Conservation (phyloP, 2,888 invertebrate genomes). For the Lypha dubia region DNA sequence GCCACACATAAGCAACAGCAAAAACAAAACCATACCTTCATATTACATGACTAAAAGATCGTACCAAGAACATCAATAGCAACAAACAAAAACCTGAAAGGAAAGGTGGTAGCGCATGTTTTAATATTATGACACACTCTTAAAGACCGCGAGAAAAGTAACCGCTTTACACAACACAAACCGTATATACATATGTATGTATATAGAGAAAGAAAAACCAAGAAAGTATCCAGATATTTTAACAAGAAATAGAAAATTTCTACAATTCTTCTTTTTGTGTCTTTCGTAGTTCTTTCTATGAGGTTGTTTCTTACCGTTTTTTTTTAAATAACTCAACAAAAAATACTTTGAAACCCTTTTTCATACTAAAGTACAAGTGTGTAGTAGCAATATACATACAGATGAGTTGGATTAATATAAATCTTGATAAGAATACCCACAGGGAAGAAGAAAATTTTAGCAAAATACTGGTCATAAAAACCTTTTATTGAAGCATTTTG, state of each 20-base stretch:
- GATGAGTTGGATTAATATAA: slow-evolving; percentile 38
- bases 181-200: too few relatives aligned
- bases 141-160: slow-evolving; percentile 47
- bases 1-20: slow-evolving; percentile 49
- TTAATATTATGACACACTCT: slow-evolving; percentile 61
- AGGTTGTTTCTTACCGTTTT: not conserved
- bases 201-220: slow-evolving; percentile 31
- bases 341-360: slow-evolving; percentile 60
- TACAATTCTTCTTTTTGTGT: slow-evolving; percentile 12
- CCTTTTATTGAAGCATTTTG: too few relatives aligned
- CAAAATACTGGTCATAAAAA: too few relatives aligned
- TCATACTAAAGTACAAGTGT: slow-evolving; percentile 11
- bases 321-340: slow-evolving; percentile 47
- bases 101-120: slow-evolving; percentile 66
- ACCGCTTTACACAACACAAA: slow-evolving; percentile 27
- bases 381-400: not conserved
- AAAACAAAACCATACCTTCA: too few relatives aligned
- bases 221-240: slow-evolving; percentile 13
- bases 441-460: slow-evolving; percentile 30
- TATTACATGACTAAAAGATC: slow-evolving; percentile 53
- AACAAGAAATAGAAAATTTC: slow-evolving; percentile 40
- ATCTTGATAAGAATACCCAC: slow-evolving; percentile 36
- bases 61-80: slow-evolving; percentile 36
- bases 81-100: slow-evolving; percentile 58
- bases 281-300: not conserved